Evolutionary conservation across 2,113 vertebrate genomes (phyloP), one percentile per base, ranked within the genome.

Genomic region (Esox niger): DNA sequence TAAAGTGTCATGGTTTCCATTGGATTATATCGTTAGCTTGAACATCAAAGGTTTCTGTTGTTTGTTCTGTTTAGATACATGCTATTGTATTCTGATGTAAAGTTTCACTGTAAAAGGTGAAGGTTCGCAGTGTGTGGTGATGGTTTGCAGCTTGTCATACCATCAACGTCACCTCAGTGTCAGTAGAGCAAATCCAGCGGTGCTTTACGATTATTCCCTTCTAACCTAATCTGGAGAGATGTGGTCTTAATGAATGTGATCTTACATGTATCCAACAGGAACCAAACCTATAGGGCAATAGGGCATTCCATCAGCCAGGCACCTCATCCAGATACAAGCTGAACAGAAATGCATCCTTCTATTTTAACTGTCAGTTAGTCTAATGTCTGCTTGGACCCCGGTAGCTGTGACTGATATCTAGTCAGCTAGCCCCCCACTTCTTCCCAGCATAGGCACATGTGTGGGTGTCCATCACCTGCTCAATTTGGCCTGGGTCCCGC

Each of bases 381-480:
- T 35, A 29, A 62, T 31, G 35, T 27, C 15, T 63, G 33, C 66
- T 79, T 80, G 81, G 7, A 76, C 73, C 68, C 25, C 46, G 65
- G 72, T 15, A 8, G 57, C 84, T 74, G 66, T 75, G 80, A 25
- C 27, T 30, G 26, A 20, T 29, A 60, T 11, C 29, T 29, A 29
- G 80, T 75, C 78, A 76, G 67, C 77, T 66, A 56, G 68, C 57
- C 54, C 65, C 57, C 32, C 59, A 27, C 69, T 70, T 76, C 73
- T 74, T 65, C 31, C 64, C 10, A 62, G 67, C 70, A 63, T n/a
- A 69, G 68, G 60, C 68, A 80, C 89, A 91, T 59, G 65, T 91
- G 92, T 89, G 83, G 78, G 77, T 0, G 90, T 92, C 93, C 84
- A 76, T 92, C 91, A 91, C 35, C 60, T 65, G 1, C 63, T 21